phyloP scores from a whole-genome alignment of 2,888 invertebrate genomes.

The Apamea monoglypha region DNA sequence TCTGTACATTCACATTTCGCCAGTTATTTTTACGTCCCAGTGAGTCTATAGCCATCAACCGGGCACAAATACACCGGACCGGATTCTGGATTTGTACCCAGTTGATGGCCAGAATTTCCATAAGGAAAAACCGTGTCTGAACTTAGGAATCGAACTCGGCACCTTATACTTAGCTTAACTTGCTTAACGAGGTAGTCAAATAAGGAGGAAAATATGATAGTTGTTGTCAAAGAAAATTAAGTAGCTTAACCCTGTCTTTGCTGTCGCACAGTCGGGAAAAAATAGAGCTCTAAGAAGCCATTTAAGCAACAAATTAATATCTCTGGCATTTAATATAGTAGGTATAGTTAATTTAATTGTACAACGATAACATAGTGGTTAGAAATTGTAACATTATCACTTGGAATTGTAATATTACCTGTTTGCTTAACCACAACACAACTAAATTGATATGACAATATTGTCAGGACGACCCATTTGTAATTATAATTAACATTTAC shows the following conservation, averaged over 20 bases:
- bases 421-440: constrained; percentile 22
- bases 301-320: neutral
- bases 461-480: constrained; percentile 10
- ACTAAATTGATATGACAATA: neutral
- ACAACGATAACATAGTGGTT: constrained; percentile 33
- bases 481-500: neutral
- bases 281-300: neutral
- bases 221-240: neutral
- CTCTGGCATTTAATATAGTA: neutral
- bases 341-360: constrained; percentile 20
- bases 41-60: neutral
- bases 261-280: neutral
- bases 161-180: no score
- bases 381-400: constrained; percentile 30
- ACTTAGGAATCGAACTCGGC: neutral
- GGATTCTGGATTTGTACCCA: no score
- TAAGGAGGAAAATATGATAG: neutral
- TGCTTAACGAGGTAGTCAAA: neutral
- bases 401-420: constrained; percentile 20
- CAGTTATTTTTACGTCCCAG: neutral
- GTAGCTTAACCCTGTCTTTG: neutral
- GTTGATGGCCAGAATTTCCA: no score
- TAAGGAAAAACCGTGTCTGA: neutral
- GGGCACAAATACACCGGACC: neutral
- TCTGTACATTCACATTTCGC: no score